These are phyloP conservation scores for Falcunculus frontatus DNA, from an alignment of 2,113 vertebrate species.

Conservation along the genomic window DNA sequence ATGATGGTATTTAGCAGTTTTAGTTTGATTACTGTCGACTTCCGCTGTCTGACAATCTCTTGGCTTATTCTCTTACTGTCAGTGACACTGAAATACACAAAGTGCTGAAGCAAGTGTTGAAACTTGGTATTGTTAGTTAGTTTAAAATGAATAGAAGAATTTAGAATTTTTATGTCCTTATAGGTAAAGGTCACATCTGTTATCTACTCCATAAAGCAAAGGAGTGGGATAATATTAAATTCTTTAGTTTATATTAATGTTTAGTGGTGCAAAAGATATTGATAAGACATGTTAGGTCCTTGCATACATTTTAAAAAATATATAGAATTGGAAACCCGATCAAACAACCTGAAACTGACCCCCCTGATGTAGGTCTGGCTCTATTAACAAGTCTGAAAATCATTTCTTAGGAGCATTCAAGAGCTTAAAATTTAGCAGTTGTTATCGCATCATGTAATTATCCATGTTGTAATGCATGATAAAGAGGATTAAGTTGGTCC, in stretches of 20 bases:
- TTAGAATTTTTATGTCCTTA: background rate
- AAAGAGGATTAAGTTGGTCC: background rate
- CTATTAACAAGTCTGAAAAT: background rate
- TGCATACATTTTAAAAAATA: fast-evolving
- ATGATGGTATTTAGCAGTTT: background rate
- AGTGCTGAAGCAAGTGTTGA: background rate
- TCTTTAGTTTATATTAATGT: background rate
- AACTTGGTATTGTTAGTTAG: background rate
- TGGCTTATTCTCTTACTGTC: background rate
- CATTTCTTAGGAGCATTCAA: background rate
- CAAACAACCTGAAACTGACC: background rate
- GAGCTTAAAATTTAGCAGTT: background rate
- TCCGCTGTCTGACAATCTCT: background rate
- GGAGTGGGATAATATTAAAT: background rate
- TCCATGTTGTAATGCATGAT: background rate
- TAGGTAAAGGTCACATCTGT: background rate
- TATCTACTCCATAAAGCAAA: background rate
- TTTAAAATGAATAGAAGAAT: background rate
- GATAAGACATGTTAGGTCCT: background rate
- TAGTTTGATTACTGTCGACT: background rate
- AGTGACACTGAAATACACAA: background rate
- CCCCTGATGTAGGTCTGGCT: background rate
- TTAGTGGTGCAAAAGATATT: background rate
- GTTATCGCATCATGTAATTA: background rate
- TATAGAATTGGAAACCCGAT: background rate